A percentile compares a stretch with the other conserved stretches of the same genome.
Evolutionary conservation across 2,113 vertebrate species (phyloP).

Genomic region (Pyrgilauda ruficollis): DNA sequence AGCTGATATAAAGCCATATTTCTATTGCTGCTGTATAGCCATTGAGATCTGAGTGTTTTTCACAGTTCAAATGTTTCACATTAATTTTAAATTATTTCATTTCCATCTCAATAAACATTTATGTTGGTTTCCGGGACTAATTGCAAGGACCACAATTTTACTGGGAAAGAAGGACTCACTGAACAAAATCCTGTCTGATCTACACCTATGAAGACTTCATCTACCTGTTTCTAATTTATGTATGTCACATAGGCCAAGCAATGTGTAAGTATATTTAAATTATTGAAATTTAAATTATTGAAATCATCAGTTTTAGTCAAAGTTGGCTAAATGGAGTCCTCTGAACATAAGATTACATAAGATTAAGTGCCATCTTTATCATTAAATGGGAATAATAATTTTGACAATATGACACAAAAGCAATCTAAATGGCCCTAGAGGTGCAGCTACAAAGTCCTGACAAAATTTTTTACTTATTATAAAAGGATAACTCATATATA

Average conservation of each 20-base stretch:
- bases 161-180: neutral
- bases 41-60: neutral
- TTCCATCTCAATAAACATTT: neutral
- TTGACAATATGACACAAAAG: neutral
- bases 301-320: neutral
- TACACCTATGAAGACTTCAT: neutral
- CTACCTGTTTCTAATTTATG: neutral
- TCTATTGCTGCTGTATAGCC: neutral
- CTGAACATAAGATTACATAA: neutral
- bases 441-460: neutral
- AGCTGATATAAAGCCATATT: neutral
- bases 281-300: constrained; percentile 32
- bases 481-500: neutral
- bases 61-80: neutral
- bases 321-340: neutral
- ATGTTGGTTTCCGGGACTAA: neutral
- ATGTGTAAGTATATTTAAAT: neutral
- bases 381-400: neutral
- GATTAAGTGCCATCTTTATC: neutral
- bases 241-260: neutral
- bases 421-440: neutral
- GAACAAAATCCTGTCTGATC: neutral
- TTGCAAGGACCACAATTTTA: neutral
- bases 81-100: neutral
- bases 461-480: neutral